Percentiles rank a stretch among this genome's conserved stretches.
phyloP scores from a whole-genome alignment of 1,140 invertebrate species.

The Penaeus japonicus region DNA sequence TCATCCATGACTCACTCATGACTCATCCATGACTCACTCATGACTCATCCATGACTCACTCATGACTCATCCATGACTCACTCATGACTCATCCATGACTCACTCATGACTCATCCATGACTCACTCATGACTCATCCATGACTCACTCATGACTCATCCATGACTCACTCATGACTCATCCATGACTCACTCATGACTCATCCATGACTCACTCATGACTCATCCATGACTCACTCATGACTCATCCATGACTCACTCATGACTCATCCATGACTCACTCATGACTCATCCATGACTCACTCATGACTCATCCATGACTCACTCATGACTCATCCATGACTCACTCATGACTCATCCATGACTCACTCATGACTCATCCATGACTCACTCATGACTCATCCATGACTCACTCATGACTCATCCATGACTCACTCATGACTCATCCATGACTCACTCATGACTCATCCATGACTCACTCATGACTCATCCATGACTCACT shows the following conservation, averaged over 20 bases:
- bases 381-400: no score
- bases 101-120: not conserved
- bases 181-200: not conserved
- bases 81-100: not conserved
- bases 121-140: not conserved
- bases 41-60: conserved; percentile 1
- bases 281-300: no score
- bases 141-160: conserved; percentile 3
- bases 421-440: no score
- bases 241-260: not conserved
- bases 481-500: no score
- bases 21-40: not conserved
- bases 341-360: no score
- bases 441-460: no score
- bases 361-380: no score
- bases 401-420: no score
- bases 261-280: not conserved
- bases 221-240: not conserved
- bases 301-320: no score
- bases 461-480: no score
- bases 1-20: not conserved
- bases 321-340: no score
- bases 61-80: not conserved
- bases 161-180: not conserved
- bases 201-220: not conserved